Percentiles rank a stretch among this genome's conserved stretches.
Conservation (phyloP, 2,113 vertebrate genomes). For the Circaetus gallicus region DNA sequence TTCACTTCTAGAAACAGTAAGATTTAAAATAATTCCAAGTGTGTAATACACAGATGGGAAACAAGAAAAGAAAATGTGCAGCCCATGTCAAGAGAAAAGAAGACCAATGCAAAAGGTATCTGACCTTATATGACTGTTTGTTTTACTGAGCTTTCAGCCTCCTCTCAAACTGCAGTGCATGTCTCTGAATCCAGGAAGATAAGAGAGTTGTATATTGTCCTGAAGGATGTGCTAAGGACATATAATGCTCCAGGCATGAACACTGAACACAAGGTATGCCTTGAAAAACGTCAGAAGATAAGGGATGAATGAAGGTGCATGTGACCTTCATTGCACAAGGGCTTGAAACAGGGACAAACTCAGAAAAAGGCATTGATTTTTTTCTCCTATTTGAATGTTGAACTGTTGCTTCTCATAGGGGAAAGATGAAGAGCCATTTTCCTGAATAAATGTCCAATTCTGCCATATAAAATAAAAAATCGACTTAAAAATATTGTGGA, state of each 20-base stretch:
- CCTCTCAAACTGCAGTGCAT: not conserved
- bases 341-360: not conserved
- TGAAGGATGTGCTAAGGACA: conserved; percentile 37
- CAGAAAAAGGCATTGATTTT: not conserved
- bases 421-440: not conserved
- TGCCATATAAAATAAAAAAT: not conserved
- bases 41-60: not conserved
- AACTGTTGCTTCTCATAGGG: not conserved
- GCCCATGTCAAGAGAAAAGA: not conserved
- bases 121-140: not conserved
- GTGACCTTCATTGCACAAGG: conserved; percentile 23
- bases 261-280: not conserved
- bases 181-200: not conserved
- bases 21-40: not conserved
- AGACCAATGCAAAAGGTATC: not conserved
- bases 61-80: not conserved
- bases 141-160: not conserved
- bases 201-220: not conserved
- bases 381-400: not conserved
- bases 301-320: conserved; percentile 25
- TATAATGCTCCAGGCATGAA: conserved; percentile 28
- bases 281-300: conserved; percentile 41
- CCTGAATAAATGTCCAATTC: not conserved
- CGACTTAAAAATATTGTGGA: not conserved
- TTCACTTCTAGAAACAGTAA: not conserved